A percentile compares a stretch with the other conserved stretches of the same genome.
Conservation (phyloP, 92 coral and sea anemone genomes). For the Phenganax subtilis region DNA sequence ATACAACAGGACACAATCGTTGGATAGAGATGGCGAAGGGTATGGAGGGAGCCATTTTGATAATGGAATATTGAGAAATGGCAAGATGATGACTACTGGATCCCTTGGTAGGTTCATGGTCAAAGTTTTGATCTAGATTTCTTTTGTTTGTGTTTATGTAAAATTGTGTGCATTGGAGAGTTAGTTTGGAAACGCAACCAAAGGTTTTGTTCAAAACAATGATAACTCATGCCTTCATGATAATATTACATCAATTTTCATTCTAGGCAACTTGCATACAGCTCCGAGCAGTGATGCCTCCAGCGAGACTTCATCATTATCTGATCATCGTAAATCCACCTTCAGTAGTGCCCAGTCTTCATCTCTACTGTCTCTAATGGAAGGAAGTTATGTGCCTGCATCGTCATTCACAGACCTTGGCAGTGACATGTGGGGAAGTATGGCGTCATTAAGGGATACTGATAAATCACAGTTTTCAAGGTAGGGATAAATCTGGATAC, state of each 20-base stretch:
- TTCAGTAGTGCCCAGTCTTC: conserved; percentile 86
- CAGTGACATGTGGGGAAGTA: conserved; percentile 59
- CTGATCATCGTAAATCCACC: conserved; percentile 77
- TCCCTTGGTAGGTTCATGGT: conserved; percentile 19
- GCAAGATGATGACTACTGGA: conserved; percentile 6
- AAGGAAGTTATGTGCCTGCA: conserved; percentile 92
- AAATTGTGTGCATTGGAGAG: not conserved
- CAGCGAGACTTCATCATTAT: conserved; percentile 56
- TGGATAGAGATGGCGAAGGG: conserved; percentile 10
- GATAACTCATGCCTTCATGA: too few relatives aligned
- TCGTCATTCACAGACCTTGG: conserved; percentile 77
- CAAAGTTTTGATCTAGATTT: too few relatives aligned
- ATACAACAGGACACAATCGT: conserved; percentile 22
- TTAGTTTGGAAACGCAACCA: not conserved
- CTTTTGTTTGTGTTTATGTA: too few relatives aligned
- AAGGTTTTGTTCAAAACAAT: too few relatives aligned
- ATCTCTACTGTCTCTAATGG: conserved; percentile 73
- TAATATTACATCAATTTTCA: not conserved
- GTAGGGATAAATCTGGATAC: not conserved
- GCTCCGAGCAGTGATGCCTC: conserved; percentile 36
- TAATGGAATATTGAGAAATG: conserved; percentile 18
- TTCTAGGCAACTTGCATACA: not conserved
- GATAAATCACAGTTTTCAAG: conserved; percentile 18
- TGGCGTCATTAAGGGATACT: conserved; percentile 35
- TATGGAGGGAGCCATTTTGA: conserved; percentile 5